A percentile compares a stretch with the other conserved stretches of the same genome.
These are phyloP conservation scores for Amphiprion clarkii DNA, from an alignment of 2,797 vertebrate species.

Conservation along the genomic window DNA sequence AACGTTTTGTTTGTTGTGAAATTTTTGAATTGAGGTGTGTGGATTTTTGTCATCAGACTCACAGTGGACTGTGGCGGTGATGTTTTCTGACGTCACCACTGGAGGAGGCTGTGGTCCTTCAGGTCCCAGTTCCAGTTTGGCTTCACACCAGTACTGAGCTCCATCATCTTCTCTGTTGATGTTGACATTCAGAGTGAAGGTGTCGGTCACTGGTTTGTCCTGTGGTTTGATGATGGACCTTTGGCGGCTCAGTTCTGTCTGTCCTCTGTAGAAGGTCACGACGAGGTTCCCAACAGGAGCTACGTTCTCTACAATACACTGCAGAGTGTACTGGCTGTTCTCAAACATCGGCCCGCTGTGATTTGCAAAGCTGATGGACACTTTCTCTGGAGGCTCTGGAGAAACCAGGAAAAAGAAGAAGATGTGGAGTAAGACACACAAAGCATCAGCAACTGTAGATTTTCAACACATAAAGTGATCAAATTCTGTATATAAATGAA, in stretches of 20 bases:
- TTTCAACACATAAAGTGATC: too few relatives aligned
- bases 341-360: conserved; percentile 50
- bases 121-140: conserved; percentile 71
- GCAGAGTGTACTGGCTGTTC: conserved; percentile 50
- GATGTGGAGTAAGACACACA: too few relatives aligned
- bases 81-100: conserved; percentile 51
- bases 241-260: not conserved
- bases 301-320: conserved; percentile 58
- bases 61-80: conserved; percentile 71
- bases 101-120: conserved; percentile 65
- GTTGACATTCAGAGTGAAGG: conserved; percentile 31
- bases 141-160: conserved; percentile 76
- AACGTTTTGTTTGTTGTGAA: too few relatives aligned
- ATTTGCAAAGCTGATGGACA: conserved; percentile 56
- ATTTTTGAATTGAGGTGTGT: too few relatives aligned
- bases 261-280: conserved; percentile 74
- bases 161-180: conserved; percentile 65
- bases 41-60: conserved; percentile 51
- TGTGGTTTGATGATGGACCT: not conserved
- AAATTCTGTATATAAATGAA: too few relatives aligned
- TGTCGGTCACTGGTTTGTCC: conserved; percentile 48
- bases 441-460: too few relatives aligned
- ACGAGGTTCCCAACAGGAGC: conserved; percentile 60
- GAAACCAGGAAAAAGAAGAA: not conserved
- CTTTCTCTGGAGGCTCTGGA: conserved; percentile 72